These are phyloP conservation scores for Mastomys coucha DNA, from an alignment of 2,113 vertebrate species.

Conservation along the genomic window DNA sequence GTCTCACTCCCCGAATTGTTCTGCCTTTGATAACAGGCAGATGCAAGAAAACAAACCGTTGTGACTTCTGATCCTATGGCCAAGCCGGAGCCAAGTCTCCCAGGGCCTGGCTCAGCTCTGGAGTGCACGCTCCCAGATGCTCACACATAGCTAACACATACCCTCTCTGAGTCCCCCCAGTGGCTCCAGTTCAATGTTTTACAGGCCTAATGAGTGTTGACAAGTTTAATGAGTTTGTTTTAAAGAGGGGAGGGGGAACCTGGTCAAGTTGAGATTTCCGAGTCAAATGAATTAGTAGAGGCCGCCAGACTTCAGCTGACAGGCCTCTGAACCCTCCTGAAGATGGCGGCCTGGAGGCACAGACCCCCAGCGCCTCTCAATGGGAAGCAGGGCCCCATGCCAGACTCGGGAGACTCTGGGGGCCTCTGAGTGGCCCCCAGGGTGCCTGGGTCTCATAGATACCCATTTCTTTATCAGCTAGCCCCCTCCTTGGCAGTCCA, in stretches of 20 bases:
- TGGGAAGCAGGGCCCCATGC: conserved; percentile 18
- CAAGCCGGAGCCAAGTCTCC: conserved; percentile 40
- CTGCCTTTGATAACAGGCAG: background rate
- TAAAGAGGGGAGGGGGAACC: conserved; percentile 92
- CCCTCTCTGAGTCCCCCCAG: conserved; percentile 82
- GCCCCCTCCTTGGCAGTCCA: background rate
- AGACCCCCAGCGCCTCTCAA: background rate
- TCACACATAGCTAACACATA: background rate
- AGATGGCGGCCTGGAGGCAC: conserved; percentile 79
- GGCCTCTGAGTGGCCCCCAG: background rate
- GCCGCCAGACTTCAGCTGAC: conserved; percentile 91
- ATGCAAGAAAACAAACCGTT: background rate
- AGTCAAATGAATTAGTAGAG: conserved; percentile 94
- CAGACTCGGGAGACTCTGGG: background rate
- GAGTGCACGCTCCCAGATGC: background rate
- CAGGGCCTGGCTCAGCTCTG: conserved; percentile 33
- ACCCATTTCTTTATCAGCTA: background rate
- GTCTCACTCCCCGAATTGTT: background rate
- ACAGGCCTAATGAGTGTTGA: conserved; percentile 97
- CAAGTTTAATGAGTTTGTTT: conserved; percentile 98
- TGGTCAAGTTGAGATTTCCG: conserved; percentile 96
- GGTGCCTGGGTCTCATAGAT: conserved; percentile 15
- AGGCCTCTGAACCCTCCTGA: conserved; percentile 88
- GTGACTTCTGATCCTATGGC: conserved; percentile 35
- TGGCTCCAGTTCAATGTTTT: conserved; percentile 90